Evolutionary conservation across 2,113 vertebrate genomes (phyloP).

Genomic region (Indicator indicator): DNA sequence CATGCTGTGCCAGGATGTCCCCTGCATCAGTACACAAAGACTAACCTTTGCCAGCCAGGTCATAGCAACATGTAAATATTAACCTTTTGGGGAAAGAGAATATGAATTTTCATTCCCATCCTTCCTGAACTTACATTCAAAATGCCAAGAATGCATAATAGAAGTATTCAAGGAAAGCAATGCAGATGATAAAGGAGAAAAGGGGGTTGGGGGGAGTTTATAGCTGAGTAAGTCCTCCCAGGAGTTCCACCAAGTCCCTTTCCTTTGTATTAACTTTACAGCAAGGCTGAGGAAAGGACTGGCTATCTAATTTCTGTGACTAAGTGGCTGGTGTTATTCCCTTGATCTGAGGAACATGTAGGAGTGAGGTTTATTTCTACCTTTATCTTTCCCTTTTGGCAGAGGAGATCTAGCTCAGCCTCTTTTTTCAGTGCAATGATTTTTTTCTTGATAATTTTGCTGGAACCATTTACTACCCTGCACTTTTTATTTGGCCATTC

Average conservation of each 20-base stretch:
- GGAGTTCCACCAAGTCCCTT: too few relatives aligned
- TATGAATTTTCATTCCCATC: not conserved
- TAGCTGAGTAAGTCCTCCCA: not conserved
- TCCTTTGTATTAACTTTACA: not conserved
- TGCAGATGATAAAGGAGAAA: not conserved
- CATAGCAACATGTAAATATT: not conserved
- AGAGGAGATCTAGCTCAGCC: not conserved
- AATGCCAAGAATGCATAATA: not conserved
- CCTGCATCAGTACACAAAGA: not conserved
- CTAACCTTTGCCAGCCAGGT: not conserved
- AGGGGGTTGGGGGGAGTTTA: fast-evolving
- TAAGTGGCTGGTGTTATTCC: not conserved
- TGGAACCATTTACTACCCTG: not conserved
- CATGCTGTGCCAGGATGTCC: not conserved
- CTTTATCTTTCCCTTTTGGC: not conserved
- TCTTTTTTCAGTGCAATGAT: not conserved
- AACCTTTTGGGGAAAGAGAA: not conserved
- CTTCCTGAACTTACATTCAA: not conserved
- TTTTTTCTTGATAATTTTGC: not conserved
- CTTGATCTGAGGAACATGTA: not conserved
- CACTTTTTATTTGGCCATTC: not conserved
- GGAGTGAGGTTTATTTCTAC: not conserved
- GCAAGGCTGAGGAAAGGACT: not conserved
- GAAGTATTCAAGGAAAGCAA: not conserved
- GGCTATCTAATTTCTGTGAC: not conserved